Conservation (phyloP, 2,797 vertebrate species). For the Cryptoprocta ferox region DNA sequence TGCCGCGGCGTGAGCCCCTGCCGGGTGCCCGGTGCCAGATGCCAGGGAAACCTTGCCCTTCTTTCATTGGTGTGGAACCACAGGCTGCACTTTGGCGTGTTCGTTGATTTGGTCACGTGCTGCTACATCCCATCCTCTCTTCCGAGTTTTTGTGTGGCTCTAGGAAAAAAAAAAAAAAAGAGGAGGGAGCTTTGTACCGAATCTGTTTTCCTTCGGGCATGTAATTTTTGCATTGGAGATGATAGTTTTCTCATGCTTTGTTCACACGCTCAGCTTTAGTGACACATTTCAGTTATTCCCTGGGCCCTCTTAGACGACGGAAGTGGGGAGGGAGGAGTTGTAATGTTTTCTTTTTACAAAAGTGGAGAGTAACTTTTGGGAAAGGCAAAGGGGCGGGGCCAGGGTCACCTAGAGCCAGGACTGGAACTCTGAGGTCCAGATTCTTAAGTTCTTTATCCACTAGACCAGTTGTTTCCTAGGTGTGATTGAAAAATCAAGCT, state of each 20-base stretch:
- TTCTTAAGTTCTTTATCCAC: neutral
- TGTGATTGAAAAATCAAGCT: neutral
- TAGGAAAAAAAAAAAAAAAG: neutral
- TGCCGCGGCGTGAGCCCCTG: neutral
- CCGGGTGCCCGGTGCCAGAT: neutral
- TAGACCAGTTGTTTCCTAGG: neutral
- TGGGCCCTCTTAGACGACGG: neutral
- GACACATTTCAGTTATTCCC: neutral
- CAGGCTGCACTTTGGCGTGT: neutral
- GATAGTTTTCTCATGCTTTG: neutral
- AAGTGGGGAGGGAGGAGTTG: neutral
- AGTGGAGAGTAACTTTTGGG: neutral
- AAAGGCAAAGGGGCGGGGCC: neutral
- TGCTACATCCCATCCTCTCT: neutral
- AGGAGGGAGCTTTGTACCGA: neutral
- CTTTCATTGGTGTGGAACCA: conserved; percentile 6
- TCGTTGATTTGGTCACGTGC: conserved; percentile 14
- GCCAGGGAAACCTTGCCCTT: neutral
- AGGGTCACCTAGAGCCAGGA: neutral
- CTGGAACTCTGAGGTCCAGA: neutral
- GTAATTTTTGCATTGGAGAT: neutral
- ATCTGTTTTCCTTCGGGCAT: neutral
- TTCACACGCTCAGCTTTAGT: neutral
- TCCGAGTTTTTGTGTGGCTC: neutral
- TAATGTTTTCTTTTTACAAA: neutral